These are phyloP conservation scores for Ommatoiulus sabulosus DNA, from an alignment of 2,888 invertebrate species.

Conservation along the genomic window DNA sequence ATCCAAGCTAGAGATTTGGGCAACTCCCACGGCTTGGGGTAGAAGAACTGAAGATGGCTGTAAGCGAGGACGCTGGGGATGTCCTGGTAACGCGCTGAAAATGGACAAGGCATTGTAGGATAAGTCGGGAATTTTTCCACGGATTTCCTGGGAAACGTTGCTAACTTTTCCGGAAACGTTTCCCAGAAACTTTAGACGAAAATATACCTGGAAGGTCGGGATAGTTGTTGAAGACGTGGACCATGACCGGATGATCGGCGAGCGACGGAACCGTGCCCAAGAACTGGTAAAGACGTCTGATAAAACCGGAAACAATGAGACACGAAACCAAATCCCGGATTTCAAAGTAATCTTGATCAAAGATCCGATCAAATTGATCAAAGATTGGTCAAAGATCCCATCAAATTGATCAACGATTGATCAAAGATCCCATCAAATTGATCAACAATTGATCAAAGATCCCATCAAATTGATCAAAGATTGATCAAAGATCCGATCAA, in stretches of 20 bases:
- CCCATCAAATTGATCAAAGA: too few species aligned
- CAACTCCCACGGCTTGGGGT: conserved; percentile 74
- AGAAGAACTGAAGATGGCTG: conserved; percentile 84
- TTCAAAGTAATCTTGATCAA: too few species aligned
- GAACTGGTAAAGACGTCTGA: conserved; percentile 86
- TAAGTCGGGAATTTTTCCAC: too few species aligned
- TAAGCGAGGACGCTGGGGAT: conserved; percentile 79
- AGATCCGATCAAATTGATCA: too few species aligned
- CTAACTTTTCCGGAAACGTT: too few species aligned
- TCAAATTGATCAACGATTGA: too few species aligned
- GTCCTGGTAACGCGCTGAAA: conserved; percentile 75
- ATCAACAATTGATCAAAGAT: too few species aligned
- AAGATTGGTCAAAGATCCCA: too few species aligned
- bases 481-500: too few species aligned
- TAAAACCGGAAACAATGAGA: conserved; percentile 31
- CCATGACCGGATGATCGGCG: conserved; percentile 84
- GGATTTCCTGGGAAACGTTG: background rate
- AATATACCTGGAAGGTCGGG: conserved; percentile 73
- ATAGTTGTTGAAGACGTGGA: conserved; percentile 78
- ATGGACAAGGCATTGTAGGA: too few species aligned
- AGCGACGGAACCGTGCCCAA: conserved; percentile 78
- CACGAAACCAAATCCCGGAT: too few species aligned
- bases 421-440: too few species aligned
- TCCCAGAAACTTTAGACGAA: background rate
- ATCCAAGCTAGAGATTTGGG: conserved; percentile 90